These are phyloP conservation scores for Saimiri boliviensis DNA, from an alignment of 2,113 vertebrate species.

Conservation along the genomic window DNA sequence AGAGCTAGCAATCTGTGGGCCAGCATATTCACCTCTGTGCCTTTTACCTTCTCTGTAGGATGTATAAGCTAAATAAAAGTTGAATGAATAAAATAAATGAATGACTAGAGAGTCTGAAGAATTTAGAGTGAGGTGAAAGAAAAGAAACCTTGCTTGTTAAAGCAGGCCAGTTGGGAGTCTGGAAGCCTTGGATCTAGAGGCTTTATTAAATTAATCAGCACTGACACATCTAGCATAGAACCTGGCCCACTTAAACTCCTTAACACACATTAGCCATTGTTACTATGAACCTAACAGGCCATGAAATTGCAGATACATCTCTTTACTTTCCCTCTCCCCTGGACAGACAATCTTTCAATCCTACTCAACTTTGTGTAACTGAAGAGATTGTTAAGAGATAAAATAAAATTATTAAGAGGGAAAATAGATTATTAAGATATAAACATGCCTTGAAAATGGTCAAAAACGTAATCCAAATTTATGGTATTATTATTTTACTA, in stretches of 20 bases:
- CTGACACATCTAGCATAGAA: not conserved
- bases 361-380: not conserved
- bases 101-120: not conserved
- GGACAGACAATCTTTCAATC: not conserved
- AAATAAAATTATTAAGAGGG: not conserved
- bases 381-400: not conserved
- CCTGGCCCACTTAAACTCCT: not conserved
- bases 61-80: not conserved
- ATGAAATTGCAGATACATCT: not conserved
- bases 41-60: not conserved
- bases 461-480: not conserved
- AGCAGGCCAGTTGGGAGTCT: not conserved
- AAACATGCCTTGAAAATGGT: not conserved
- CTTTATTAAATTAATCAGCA: not conserved
- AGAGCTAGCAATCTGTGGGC: not conserved
- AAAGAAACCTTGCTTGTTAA: not conserved
- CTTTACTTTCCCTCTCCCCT: not conserved
- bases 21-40: not conserved
- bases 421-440: not conserved
- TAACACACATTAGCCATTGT: not conserved
- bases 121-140: not conserved
- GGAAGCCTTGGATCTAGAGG: not conserved
- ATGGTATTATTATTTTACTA: not conserved
- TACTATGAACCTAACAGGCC: not conserved
- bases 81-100: not conserved